Evolutionary conservation across 2,113 vertebrate species (phyloP), one percentile per base, ranked within the genome.

Genomic region (Ellobius talpinus): DNA sequence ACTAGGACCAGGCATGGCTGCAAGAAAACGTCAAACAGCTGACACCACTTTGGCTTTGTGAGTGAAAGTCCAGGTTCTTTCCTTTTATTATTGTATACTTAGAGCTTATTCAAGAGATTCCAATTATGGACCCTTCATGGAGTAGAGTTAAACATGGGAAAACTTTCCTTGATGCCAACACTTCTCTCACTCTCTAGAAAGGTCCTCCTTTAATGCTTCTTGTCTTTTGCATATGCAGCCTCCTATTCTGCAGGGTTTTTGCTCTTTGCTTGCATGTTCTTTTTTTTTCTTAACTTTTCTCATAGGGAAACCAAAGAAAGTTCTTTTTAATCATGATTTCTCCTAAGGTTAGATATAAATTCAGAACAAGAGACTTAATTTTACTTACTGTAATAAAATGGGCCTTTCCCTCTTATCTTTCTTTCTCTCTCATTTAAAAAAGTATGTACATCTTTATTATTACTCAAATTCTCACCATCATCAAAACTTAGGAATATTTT

Each of bases 301-400:
- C 45, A 36, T 11, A 78, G 33, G 33, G 68, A 72, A 91, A 39
- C 81, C 66, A 58, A 70, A 78, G 14, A 66, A 89, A 66, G 66
- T 14, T 74, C 14, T 66, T 23, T 74, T 89, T 90, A 90, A 88
- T 93, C 3, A 23, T 87, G 39, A 50, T 65, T 11, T 73, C 33
- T 65, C 52, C 8, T 85, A 21, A 91, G 16, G 5, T 23, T 14
- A 76, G 47, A 79, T 86, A 86, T 29, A 95, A 86, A 52, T 61
- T 74, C 21, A 74, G 92, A 91, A 95, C 17, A 89, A 77, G 36
- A 90, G 21, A 50, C 29, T 42, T 92, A 87, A 96, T 93, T 93
- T 66, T 73, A 45, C 36, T 45, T 88, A 58, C 55, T 88, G 31
- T 73, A 90, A 76, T 23, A 73, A 29, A 90, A 47, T 13, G 42